phyloP scores from a whole-genome alignment of 2,888 invertebrate genomes.

The Catocala sponsa region DNA sequence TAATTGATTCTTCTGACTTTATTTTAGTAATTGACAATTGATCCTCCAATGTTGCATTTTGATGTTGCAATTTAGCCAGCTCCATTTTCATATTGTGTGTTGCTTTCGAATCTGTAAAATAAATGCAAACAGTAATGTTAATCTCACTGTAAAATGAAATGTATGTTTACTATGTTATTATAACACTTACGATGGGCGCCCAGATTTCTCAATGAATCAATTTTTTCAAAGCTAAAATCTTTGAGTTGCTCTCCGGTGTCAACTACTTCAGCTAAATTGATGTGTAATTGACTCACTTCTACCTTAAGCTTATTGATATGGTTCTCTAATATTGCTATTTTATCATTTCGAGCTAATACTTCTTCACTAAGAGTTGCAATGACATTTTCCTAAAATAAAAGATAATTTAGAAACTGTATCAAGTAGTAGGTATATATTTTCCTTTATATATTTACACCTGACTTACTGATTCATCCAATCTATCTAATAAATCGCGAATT shows the following conservation, averaged over 20 bases:
- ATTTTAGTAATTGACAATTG: slow-evolving; percentile 64
- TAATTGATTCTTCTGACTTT: slow-evolving; percentile 60
- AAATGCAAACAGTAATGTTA: slow-evolving; percentile 7
- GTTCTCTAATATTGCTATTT: slow-evolving; percentile 76
- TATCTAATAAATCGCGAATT: slow-evolving; percentile 67
- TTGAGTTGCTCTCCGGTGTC: slow-evolving; percentile 71
- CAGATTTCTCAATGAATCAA: slow-evolving; percentile 69
- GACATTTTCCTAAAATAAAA: slow-evolving; percentile 65
- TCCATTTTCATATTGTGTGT: slow-evolving; percentile 82
- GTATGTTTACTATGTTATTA: too few species aligned
- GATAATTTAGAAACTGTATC: background rate
- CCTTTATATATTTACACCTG: background rate
- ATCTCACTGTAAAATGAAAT: slow-evolving; percentile 7
- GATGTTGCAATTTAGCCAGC: slow-evolving; percentile 68
- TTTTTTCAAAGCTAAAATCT: slow-evolving; percentile 62
- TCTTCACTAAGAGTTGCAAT: slow-evolving; percentile 68
- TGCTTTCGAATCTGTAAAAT: slow-evolving; percentile 73
- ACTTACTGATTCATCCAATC: slow-evolving; percentile 73
- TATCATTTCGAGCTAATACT: slow-evolving; percentile 67
- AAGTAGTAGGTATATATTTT: background rate
- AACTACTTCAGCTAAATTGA: slow-evolving; percentile 61
- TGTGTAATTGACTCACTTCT: slow-evolving; percentile 71
- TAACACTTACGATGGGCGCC: slow-evolving; percentile 78
- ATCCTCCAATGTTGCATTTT: slow-evolving; percentile 65
- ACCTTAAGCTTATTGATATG: slow-evolving; percentile 76